A percentile compares a stretch with the other conserved stretches of the same genome.
These are phyloP conservation scores for Chaetorhynchus papuensis DNA, from an alignment of 2,113 vertebrate genomes.

Conservation along the genomic window DNA sequence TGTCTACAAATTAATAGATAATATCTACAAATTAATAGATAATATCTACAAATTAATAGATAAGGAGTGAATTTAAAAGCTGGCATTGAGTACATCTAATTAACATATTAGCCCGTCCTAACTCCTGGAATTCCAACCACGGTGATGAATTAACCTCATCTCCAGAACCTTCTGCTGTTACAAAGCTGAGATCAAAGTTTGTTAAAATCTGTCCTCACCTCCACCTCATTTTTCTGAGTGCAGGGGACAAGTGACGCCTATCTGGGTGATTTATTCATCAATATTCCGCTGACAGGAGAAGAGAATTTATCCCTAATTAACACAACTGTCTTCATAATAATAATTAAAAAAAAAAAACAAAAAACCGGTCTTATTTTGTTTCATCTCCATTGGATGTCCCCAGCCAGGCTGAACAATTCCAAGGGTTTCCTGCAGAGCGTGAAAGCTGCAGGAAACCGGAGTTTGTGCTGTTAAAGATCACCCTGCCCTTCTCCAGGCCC, in stretches of 20 bases:
- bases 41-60: no score
- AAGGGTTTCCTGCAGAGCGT: not conserved
- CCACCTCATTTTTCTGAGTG: not conserved
- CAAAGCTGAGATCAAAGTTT: not conserved
- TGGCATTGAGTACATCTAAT: not conserved
- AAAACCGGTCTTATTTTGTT: not conserved
- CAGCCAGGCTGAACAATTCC: not conserved
- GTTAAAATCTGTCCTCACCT: not conserved
- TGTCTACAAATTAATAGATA: no score
- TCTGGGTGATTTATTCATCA: not conserved
- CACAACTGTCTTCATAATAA: accelerated
- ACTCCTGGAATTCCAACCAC: not conserved
- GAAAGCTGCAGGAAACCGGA: not conserved
- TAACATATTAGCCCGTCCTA: not conserved
- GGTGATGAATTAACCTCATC: not conserved
- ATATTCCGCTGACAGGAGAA: no score
- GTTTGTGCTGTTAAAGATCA: not conserved
- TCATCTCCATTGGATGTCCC: not conserved
- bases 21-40: no score
- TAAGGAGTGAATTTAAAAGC: accelerated
- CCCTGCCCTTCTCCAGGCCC: not conserved
- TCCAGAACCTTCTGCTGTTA: not conserved
- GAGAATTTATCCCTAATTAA: not conserved
- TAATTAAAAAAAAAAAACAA: not conserved
- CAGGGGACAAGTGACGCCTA: not conserved